These are phyloP conservation scores for Parnassius glacialis DNA, from an alignment of 2,888 invertebrate species.

Conservation along the genomic window DNA sequence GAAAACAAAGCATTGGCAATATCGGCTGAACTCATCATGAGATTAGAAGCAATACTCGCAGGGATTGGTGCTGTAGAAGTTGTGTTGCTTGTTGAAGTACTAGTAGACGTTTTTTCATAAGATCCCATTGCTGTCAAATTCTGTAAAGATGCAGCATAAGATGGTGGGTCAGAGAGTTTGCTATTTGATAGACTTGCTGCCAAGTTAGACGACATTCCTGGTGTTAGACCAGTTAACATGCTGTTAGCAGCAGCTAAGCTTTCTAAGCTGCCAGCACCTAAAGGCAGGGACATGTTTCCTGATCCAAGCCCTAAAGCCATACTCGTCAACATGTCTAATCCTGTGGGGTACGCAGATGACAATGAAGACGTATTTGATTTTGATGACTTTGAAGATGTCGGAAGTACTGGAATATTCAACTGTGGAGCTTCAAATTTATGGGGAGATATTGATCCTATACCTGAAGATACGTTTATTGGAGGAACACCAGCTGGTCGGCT, in stretches of 20 bases:
- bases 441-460: slow-evolving; percentile 72
- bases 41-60: slow-evolving; percentile 80
- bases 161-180: slow-evolving; percentile 72
- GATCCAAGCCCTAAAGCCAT: slow-evolving; percentile 75
- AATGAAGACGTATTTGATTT: slow-evolving; percentile 78
- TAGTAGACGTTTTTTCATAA: slow-evolving; percentile 69
- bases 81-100: slow-evolving; percentile 75
- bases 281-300: slow-evolving; percentile 64
- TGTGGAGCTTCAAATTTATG: slow-evolving; percentile 81
- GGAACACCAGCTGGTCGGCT: slow-evolving; percentile 75
- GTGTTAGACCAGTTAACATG: slow-evolving; percentile 67
- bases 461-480: slow-evolving; percentile 71
- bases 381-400: slow-evolving; percentile 81
- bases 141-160: slow-evolving; percentile 71
- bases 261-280: slow-evolving; percentile 67
- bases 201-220: slow-evolving; percentile 65
- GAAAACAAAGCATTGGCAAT: slow-evolving; percentile 85
- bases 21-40: slow-evolving; percentile 83
- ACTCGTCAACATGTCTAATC: slow-evolving; percentile 75
- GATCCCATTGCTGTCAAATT: slow-evolving; percentile 65
- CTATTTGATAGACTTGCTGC: slow-evolving; percentile 66
- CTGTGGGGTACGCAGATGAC: slow-evolving; percentile 72
- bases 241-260: slow-evolving; percentile 76
- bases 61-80: slow-evolving; percentile 73
- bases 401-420: slow-evolving; percentile 81